Evolutionary conservation across 2,113 vertebrate genomes (phyloP), one percentile per base, ranked within the genome.

Genomic region (Planiliza haematocheilus): DNA sequence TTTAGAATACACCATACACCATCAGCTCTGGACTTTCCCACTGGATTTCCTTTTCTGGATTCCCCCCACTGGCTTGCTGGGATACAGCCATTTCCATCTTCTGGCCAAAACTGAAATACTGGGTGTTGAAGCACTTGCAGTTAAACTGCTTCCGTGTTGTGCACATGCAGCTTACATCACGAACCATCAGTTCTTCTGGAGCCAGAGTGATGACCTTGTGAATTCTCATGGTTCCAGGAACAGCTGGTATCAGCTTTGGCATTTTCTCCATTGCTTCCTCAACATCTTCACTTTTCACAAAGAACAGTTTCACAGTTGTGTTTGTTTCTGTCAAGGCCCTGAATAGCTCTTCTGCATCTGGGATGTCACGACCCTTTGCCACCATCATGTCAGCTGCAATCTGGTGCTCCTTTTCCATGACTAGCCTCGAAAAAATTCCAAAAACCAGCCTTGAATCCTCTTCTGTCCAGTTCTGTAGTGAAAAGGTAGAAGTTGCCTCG

Each of bases 161-260:
- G 52, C 24, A 55, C 52, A 55, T 55, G 52, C 52, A 55, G 13
- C 52, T 55, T n/a, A 9, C 52, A 36, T 55, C 24, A 55, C 3
- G 52, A 55, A n/a, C 12, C 13, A 55, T 36, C 24, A 55, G 24
- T 16, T 55, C 52, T 55, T 16, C 52, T 55, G 24, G 30, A 55
- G 5, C 52, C 30, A 55, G 24, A 36, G 52, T 55, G 10, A 36
- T 55, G 52, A 16, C 24, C 52, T 55, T 24, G 30, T 55, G 24
- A 55, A 55, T 55, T 36, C 13, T 36, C 52, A 34, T 55, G 12
- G 52, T 55, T 36, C 14, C 30, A 36, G 52, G 30, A 16, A 36
- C 24, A 9, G 13, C 30, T 14, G 30, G 30, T 36, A 36, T 36
- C 30, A n/a, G 24, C 30, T 55, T 36, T 36, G 52, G 30, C 52